phyloP scores from a whole-genome alignment of 2,888 invertebrate genomes.

The Nycteola revayana region DNA sequence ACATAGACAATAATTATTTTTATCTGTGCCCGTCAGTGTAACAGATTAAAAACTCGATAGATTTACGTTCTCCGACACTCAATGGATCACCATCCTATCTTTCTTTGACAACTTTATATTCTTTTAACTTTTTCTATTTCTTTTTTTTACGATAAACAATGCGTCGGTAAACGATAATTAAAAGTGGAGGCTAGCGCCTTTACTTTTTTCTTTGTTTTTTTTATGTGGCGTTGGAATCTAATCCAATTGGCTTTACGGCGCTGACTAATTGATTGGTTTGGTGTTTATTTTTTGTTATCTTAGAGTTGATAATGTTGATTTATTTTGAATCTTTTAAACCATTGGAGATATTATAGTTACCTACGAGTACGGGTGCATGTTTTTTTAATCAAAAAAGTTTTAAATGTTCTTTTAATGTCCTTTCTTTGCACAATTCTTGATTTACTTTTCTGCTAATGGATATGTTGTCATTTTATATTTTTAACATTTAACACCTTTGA shows the following conservation, averaged over 20 bases:
- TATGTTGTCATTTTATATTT: no score
- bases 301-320: slow-evolving; percentile 33
- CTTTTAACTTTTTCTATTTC: slow-evolving; percentile 35
- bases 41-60: slow-evolving; percentile 16
- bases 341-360: slow-evolving; percentile 17
- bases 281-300: slow-evolving; percentile 50
- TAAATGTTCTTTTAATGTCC: no score
- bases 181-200: slow-evolving; percentile 61
- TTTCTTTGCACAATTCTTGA: no score
- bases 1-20: slow-evolving; percentile 25
- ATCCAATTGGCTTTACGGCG: slow-evolving; percentile 57
- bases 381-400: no score
- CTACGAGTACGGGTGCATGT: not conserved
- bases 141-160: slow-evolving; percentile 53
- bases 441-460: no score
- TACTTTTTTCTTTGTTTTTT: slow-evolving; percentile 43
- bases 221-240: slow-evolving; percentile 43
- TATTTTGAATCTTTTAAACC: slow-evolving; percentile 29
- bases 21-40: slow-evolving; percentile 23
- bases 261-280: slow-evolving; percentile 70
- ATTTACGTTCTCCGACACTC: slow-evolving; percentile 30
- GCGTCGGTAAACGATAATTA: slow-evolving; percentile 71
- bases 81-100: slow-evolving; percentile 31
- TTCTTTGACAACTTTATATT: slow-evolving; percentile 57
- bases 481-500: no score